These are phyloP conservation scores for Colostygia pectinataria DNA, from an alignment of 2,888 invertebrate species.

Conservation along the genomic window DNA sequence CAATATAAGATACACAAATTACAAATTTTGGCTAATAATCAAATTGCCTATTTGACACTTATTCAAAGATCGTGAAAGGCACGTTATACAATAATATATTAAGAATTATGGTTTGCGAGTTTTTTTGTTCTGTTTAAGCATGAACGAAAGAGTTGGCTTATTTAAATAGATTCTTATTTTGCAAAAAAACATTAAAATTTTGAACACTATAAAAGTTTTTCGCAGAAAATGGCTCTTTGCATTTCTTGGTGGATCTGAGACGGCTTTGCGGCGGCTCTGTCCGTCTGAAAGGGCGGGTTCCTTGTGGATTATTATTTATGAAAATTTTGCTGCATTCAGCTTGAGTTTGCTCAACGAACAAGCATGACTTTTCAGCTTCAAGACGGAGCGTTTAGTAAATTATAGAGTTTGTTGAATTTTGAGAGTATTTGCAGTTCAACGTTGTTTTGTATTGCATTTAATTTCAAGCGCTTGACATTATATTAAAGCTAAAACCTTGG, in stretches of 20 bases:
- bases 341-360: slow-evolving; percentile 17
- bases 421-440: slow-evolving; percentile 12
- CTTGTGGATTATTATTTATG: slow-evolving; percentile 27
- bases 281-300: slow-evolving; percentile 24
- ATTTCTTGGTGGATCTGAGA: slow-evolving; percentile 27
- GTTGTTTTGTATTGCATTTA: neutral
- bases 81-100: too few species aligned
- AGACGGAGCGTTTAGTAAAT: slow-evolving; percentile 23
- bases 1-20: too few species aligned
- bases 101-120: too few species aligned
- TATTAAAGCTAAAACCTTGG: too few species aligned
- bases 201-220: slow-evolving; percentile 12
- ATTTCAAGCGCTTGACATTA: too few species aligned
- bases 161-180: too few species aligned
- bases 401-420: slow-evolving; percentile 20
- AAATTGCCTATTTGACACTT: too few species aligned
- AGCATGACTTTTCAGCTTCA: slow-evolving; percentile 20
- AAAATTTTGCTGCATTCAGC: slow-evolving; percentile 25
- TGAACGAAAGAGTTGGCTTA: neutral
- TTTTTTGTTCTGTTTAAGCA: neutral
- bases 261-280: slow-evolving; percentile 28
- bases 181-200: slow-evolving; percentile 8
- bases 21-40: too few species aligned
- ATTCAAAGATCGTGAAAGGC: too few species aligned
- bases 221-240: slow-evolving; percentile 18